Conservation (phyloP, 1,140 invertebrate species). For the Anastrepha obliqua region DNA sequence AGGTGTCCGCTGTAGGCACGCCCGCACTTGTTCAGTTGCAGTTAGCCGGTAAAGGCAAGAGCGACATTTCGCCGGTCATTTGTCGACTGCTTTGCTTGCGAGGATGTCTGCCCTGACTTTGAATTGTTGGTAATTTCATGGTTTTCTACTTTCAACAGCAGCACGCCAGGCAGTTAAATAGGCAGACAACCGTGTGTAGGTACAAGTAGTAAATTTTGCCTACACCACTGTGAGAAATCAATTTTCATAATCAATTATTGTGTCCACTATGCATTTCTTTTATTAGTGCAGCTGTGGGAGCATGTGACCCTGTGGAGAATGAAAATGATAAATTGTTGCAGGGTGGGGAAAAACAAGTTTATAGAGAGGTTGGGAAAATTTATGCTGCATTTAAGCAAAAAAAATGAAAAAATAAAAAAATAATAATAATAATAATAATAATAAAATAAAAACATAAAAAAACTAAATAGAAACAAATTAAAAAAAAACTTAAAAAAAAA, state of each 20-base stretch:
- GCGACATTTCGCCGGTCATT: background rate
- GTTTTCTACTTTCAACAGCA: background rate
- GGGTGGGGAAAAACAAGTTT: no score
- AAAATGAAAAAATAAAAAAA: background rate
- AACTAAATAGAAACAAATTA: background rate
- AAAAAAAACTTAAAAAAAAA: background rate
- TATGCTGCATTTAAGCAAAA: background rate
- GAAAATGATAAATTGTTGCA: no score
- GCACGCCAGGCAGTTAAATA: background rate
- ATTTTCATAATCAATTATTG: constrained; percentile 25
- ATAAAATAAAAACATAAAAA: no score
- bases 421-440: no score
- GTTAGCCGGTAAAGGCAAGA: no score
- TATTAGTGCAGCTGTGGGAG: background rate
- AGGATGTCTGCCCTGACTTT: constrained; percentile 16
- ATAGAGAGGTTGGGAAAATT: no score
- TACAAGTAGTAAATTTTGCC: background rate
- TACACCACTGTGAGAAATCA: background rate
- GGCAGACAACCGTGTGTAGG: background rate
- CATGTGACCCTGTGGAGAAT: no score
- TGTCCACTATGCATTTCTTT: background rate
- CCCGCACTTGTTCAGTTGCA: background rate
- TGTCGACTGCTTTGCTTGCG: background rate
- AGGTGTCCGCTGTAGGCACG: background rate
- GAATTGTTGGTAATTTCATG: background rate